phyloP scores from a whole-genome alignment of 2,113 vertebrate genomes.

The Brienomyrus brachyistius region DNA sequence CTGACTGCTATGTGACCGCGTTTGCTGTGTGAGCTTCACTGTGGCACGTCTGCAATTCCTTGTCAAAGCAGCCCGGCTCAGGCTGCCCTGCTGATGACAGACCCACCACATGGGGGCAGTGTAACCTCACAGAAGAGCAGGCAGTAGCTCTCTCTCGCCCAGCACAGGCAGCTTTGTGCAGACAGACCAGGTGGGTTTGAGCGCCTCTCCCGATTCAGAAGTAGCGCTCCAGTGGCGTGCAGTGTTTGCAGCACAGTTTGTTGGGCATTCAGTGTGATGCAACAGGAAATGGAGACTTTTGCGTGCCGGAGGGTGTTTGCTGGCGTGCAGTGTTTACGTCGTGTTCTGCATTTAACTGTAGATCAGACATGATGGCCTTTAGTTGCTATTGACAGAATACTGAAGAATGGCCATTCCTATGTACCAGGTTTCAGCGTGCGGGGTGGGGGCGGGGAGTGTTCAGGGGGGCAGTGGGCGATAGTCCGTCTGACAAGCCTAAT shows the following conservation, averaged over 20 bases:
- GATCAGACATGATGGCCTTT: background rate
- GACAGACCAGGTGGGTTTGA: background rate
- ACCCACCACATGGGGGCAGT: constrained; percentile 9
- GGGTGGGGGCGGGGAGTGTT: too few species aligned
- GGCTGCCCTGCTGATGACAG: background rate
- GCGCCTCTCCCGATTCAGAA: background rate
- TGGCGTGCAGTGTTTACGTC: background rate
- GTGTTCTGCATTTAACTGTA: background rate
- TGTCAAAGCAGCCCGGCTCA: background rate
- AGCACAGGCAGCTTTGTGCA: background rate
- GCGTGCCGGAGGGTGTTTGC: too few species aligned
- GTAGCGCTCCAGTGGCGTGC: background rate
- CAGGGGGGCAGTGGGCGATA: background rate
- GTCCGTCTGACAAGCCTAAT: background rate
- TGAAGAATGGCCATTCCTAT: background rate
- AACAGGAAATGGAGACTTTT: too few species aligned
- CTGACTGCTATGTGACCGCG: background rate
- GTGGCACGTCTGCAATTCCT: background rate
- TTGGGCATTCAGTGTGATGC: too few species aligned
- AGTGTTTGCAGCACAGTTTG: too few species aligned
- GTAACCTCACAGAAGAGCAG: background rate
- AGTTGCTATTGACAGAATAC: background rate
- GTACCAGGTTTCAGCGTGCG: background rate
- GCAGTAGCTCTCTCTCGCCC: background rate
- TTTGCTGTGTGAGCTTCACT: background rate